Conservation (phyloP, 2,888 invertebrate species). For the Emmelina monodactyla region DNA sequence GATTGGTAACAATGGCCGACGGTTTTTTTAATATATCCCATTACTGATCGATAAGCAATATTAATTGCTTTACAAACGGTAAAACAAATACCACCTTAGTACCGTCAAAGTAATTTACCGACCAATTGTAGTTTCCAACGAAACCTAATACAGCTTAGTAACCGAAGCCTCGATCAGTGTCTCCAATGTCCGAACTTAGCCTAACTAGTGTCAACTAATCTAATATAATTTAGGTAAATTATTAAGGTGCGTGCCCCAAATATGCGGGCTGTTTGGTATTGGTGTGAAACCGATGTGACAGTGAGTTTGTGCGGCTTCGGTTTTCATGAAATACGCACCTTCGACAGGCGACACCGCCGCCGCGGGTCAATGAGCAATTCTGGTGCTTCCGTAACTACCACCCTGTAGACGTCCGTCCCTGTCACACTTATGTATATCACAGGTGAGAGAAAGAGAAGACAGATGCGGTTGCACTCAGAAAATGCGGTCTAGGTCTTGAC, state of each 20-base stretch:
- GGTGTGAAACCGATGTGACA: slow-evolving; percentile 32
- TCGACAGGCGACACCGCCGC: slow-evolving; percentile 25
- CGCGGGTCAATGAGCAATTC: slow-evolving; percentile 27
- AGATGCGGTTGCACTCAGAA: neutral
- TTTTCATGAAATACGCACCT: slow-evolving; percentile 24
- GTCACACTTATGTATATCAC: neutral
- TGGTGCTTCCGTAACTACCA: slow-evolving; percentile 16
- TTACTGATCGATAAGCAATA: too few relatives aligned
- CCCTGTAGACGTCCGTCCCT: slow-evolving; percentile 2
- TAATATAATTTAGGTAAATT: too few relatives aligned
- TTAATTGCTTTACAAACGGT: too few relatives aligned
- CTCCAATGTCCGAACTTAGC: too few relatives aligned
- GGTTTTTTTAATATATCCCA: too few relatives aligned
- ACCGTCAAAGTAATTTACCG: too few relatives aligned
- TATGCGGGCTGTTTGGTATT: slow-evolving; percentile 17
- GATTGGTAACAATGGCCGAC: too few relatives aligned
- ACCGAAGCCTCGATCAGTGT: too few relatives aligned
- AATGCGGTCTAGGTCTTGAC: slow-evolving; percentile 1
- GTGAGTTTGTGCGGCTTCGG: slow-evolving; percentile 34
- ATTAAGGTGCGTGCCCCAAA: slow-evolving; percentile 10
- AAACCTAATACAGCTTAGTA: too few relatives aligned
- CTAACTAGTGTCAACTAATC: too few relatives aligned
- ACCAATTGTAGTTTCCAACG: too few relatives aligned
- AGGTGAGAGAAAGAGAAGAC: neutral
- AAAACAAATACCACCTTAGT: too few relatives aligned